These are phyloP conservation scores for Ondatra zibethicus DNA, from an alignment of 2,113 vertebrate genomes.

Conservation along the genomic window DNA sequence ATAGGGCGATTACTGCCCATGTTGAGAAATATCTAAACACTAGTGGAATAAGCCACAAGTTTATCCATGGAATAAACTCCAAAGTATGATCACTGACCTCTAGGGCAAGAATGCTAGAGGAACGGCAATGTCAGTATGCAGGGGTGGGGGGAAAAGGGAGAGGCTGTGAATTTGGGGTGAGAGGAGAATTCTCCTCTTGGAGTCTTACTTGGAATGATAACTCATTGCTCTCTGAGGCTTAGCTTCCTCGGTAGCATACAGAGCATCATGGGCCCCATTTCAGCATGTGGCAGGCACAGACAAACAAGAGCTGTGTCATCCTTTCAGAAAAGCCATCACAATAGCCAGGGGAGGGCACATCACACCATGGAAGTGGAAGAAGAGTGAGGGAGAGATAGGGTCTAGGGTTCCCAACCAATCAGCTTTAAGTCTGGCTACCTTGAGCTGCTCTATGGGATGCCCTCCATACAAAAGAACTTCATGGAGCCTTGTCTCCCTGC, in stretches of 20 bases:
- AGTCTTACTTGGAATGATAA: not conserved
- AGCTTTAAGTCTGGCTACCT: not conserved
- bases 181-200: too few species aligned
- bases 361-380: not conserved
- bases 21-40: not conserved
- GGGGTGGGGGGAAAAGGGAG: not conserved
- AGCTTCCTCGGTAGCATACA: not conserved
- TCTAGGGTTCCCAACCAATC: not conserved
- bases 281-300: not conserved
- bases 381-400: not conserved
- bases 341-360: not conserved
- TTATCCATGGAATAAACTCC: not conserved
- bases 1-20: accelerated
- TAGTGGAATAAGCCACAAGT: not conserved
- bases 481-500: not conserved
- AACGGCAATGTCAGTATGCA: not conserved
- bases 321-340: not conserved
- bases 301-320: not conserved
- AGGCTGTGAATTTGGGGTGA: not conserved
- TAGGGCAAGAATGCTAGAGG: not conserved
- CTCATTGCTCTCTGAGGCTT: not conserved
- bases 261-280: not conserved
- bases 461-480: not conserved
- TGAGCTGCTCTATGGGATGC: not conserved
- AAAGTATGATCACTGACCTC: not conserved